Evolutionary conservation across 2,888 invertebrate genomes (phyloP), one percentile per base, ranked within the genome.

Genomic region (Phymatocera aterrima): DNA sequence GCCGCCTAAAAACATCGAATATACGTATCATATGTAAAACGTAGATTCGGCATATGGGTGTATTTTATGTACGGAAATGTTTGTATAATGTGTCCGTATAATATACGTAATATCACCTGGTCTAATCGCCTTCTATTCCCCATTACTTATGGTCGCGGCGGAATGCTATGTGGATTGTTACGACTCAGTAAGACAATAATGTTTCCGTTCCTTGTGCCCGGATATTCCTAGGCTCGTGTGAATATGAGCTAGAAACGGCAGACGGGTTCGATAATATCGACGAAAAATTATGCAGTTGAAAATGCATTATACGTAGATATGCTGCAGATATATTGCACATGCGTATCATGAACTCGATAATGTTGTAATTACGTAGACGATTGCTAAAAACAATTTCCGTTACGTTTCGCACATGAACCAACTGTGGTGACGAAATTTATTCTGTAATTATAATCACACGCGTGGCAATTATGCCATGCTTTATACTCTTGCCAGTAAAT

Each of bases 1-100:
- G 61, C 61, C 61, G 61, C 61, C 18, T 34, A 21, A 64, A 64
- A 64, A 31, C 37, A 34, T 64, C 61, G 61, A 64, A 64, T 37
- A 60, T 60, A 64, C n/a, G n/a, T 43, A 1, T 43, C 43, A 12
- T 10, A 43, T 43, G 12, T 64, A 64, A 37, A 37, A 37, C 37
- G 37, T 64, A 64, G 61, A 64, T 64, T 61, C 54, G 18, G 10
- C n/a, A 18, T 15, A 64, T 12, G 4, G 15, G 28, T 24, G 37
- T 64, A 64, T n/a, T 18, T 64, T 15, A n/a, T 34, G 21, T 64
- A 37, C 8, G 10, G 24, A 28, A 57, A 28, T 3, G 28, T 57
- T 57, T 57, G 24, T 57, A 57, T 57, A 15, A 4, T 57, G 15
- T 28, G 12, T 15, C 10, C 8, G 57, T 24, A 15, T 57, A 57